Evolutionary conservation across 2,888 invertebrate genomes (phyloP).

Genomic region (Perithous albicinctus): DNA sequence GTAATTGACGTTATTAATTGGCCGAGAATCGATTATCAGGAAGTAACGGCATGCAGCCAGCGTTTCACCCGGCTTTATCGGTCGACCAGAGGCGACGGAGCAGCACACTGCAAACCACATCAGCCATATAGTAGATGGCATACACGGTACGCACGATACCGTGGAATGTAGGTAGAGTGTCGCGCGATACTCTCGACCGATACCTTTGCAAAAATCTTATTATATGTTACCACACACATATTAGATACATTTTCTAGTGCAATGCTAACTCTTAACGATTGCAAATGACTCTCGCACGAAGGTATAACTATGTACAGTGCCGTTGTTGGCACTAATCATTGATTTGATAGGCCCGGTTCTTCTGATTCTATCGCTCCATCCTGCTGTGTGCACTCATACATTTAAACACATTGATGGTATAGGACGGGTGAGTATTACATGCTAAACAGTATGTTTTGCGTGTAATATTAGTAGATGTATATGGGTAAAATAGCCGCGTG

Average conservation of each 20-base stretch:
- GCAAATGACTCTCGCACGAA: conserved; percentile 23
- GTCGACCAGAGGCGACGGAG: conserved; percentile 60
- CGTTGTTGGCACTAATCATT: conserved; percentile 44
- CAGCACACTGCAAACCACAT: conserved; percentile 33
- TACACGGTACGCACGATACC: background rate
- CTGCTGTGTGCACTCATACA: conserved; percentile 1
- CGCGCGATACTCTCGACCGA: too few relatives aligned
- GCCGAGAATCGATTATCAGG: conserved; percentile 68
- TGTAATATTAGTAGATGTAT: background rate
- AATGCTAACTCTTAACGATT: conserved; percentile 34
- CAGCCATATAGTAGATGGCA: conserved; percentile 37
- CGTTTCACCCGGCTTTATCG: conserved; percentile 61
- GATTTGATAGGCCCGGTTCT: conserved; percentile 47
- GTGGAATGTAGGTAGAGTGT: background rate
- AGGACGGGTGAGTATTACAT: background rate
- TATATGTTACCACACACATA: background rate
- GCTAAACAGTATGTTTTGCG: background rate
- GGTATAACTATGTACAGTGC: background rate
- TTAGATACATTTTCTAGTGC: conserved; percentile 9
- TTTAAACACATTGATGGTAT: background rate
- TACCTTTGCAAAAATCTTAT: background rate
- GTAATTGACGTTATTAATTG: conserved; percentile 71
- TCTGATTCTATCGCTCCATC: background rate
- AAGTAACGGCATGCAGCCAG: conserved; percentile 63
- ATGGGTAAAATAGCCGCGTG: background rate